Evolutionary conservation across 2,797 vertebrate species (phyloP), one percentile per base, ranked within the genome.

Genomic region (Labeo calbasu): DNA sequence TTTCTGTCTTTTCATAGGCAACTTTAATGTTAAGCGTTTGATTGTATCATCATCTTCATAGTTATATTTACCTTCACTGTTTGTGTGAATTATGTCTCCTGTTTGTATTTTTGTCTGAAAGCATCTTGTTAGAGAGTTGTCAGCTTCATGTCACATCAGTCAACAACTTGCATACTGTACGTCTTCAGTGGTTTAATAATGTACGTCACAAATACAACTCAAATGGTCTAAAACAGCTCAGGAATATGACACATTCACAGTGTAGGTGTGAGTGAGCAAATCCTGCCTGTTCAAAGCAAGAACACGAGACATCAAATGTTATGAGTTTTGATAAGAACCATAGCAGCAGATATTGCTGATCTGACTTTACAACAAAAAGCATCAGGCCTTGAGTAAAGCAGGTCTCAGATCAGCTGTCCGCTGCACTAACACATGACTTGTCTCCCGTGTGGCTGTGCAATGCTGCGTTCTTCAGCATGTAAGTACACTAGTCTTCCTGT

Each of bases 371-470:
- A 5, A 79, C 32, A 23, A 7, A 36, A 50, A 63, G 12, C 40
- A 2, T 53, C 28, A 28, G 21, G 28, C 7, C 14, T 28, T 75
- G 5, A 82, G 57, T 53, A 4, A 53, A 76, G 48, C 71, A 76
- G 81, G 32, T 77, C 50, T 83, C 48, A 68, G 71, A 68, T 55
- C 81, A 84, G 43, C 79, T 15, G 1, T 63, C 40, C n/a, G 17
- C 53, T 53, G 32, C 65, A 85, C 86, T 88, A 79, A 86, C 84
- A 81, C 63, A 77, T 73, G 77, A 80, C 68, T 85, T 82, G 32
- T 87, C 78, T 84, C 80, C 83, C 48, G 71, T 86, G 83, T 87
- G 88, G 88, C 87, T 75, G 69, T 85, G 61, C 87, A 88, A 83
- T 86, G 89, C 79, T 87, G 86, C 78, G 68, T 83, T 65, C 81